Base-by-base conservation (phyloP, 2,888 invertebrate species). In the Scotopteryx bipunctaria region DNA sequence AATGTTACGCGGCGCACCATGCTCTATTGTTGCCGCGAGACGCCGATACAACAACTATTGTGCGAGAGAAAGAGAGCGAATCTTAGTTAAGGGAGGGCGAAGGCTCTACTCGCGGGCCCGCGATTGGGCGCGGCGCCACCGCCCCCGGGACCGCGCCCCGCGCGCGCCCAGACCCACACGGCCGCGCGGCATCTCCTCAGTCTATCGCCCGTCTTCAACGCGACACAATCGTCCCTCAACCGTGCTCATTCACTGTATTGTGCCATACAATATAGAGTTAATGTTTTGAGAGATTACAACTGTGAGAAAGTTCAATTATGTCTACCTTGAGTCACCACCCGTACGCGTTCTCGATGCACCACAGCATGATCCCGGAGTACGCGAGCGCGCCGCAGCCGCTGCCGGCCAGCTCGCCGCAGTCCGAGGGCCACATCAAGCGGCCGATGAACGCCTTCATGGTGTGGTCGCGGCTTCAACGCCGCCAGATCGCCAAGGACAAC, bases 381-480 rank as follows among this genome's bases (percentile, higher is more conserved):
- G 79, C 83, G 56, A 83, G 80, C 63, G 78, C 66, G 27, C 88
- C 84, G 63, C 90, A 85, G 65, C 89, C 87, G 60, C 72, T 89
- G 65, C 86, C 89, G 27, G 83, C 90, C 0, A 81, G 84, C 3
- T 91, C 91, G 2, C 90, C 91, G 40, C 86, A 86, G 57, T 83
- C 86, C 27, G 95, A 95, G 67, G 94, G 93, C 5, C 97, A 98
- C 84, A 97, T 99, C 74, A 99, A 98, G 83, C 91, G 98, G 13
- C 98, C 98, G 1, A 98, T 99, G 98, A 98, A 98, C 88, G 98
- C 98, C 0, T 98, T 98, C 87, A 98, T 98, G 98, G 98, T 97
- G 19, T 98, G 98, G 98, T 97, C 98, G 3, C 91, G 98, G 31
- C 94, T 97, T 29, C 97, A 98, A 81, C 91, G 98, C 9, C 93